These are phyloP conservation scores for Aplocera efformata DNA, from an alignment of 2,888 invertebrate species.

Conservation along the genomic window DNA sequence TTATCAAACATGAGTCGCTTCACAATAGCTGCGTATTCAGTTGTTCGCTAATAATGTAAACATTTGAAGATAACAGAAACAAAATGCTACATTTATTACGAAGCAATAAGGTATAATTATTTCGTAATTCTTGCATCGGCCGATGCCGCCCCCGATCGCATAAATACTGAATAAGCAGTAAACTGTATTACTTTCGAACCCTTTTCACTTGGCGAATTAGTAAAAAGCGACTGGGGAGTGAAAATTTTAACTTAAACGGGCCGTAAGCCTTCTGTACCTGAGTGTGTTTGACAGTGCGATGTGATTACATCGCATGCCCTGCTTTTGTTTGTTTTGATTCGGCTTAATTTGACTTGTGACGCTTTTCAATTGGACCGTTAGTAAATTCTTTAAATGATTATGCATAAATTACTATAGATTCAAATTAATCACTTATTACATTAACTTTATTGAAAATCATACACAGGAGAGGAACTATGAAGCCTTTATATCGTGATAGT, in stretches of 20 bases:
- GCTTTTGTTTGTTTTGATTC: constrained; percentile 75
- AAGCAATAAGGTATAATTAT: constrained; percentile 39
- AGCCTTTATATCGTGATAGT: no score
- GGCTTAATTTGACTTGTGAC: constrained; percentile 74
- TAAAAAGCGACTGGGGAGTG: constrained; percentile 80
- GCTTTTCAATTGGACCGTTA: constrained; percentile 40
- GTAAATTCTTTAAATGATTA: constrained; percentile 18
- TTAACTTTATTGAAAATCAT: no score
- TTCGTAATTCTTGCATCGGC: constrained; percentile 59
- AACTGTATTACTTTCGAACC: constrained; percentile 81
- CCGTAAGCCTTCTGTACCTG: constrained; percentile 67
- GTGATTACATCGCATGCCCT: constrained; percentile 75
- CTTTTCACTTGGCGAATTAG: constrained; percentile 81
- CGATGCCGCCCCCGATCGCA: constrained; percentile 66
- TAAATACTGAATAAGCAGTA: constrained; percentile 81
- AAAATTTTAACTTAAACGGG: constrained; percentile 79
- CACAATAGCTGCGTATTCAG: no score
- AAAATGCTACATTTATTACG: constrained; percentile 21
- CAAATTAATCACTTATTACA: no score
- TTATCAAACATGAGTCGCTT: no score
- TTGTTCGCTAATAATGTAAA: neutral
- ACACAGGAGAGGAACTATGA: no score
- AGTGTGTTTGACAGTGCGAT: constrained; percentile 78
- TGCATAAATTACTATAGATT: no score
- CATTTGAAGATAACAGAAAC: constrained; percentile 8